phyloP scores from a whole-genome alignment of 2,888 invertebrate species.

The Drosophila melanosoma region DNA sequence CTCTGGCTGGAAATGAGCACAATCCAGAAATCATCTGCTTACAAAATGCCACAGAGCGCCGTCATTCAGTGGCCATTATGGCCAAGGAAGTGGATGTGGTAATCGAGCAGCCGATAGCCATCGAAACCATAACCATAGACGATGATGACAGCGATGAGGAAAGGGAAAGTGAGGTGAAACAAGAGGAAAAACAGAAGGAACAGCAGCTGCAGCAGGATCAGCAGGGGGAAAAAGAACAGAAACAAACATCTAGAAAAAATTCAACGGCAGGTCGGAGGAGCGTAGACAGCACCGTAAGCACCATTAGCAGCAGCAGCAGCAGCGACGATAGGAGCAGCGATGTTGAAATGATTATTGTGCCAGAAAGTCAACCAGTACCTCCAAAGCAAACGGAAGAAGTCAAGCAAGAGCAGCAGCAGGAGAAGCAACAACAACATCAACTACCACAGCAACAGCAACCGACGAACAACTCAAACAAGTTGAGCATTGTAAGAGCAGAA shows the following conservation, averaged over 20 bases:
- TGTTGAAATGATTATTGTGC: slow-evolving; percentile 50
- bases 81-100: slow-evolving; percentile 69
- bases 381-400: not conserved
- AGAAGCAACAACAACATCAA: not conserved
- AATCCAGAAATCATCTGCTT: not conserved
- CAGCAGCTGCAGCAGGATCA: slow-evolving; percentile 3
- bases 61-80: slow-evolving; percentile 71
- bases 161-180: slow-evolving; percentile 5
- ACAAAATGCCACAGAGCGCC: slow-evolving; percentile 39
- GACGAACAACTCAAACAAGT: slow-evolving; percentile 1
- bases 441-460: not conserved
- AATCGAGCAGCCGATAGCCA: slow-evolving; percentile 45
- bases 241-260: slow-evolving; percentile 38
- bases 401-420: not conserved
- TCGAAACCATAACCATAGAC: slow-evolving; percentile 71
- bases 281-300: slow-evolving; percentile 21
- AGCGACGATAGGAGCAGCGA: slow-evolving; percentile 57
- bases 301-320: slow-evolving; percentile 47
- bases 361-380: slow-evolving; percentile 7
- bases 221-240: not conserved
- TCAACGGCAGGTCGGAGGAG: slow-evolving; percentile 46
- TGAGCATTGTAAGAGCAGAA: slow-evolving; percentile 66
- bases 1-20: slow-evolving; percentile 40
- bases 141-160: slow-evolving; percentile 66
- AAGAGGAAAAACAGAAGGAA: slow-evolving; percentile 6